Conservation (phyloP, 2,113 vertebrate species). For the Montifringilla adamsi region DNA sequence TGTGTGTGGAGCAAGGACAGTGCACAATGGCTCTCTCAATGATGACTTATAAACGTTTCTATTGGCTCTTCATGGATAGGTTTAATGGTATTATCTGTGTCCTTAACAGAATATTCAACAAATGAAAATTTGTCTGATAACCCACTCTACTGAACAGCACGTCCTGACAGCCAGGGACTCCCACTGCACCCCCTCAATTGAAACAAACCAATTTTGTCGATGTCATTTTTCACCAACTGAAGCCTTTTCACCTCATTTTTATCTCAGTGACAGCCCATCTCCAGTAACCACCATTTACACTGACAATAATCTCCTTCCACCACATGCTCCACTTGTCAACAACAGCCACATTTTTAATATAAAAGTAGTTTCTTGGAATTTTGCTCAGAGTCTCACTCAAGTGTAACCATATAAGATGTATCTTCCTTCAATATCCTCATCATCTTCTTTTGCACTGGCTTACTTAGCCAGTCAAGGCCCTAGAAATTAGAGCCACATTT, state of each 20-base stretch:
- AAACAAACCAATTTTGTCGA: slow-evolving; percentile 55
- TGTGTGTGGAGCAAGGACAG: not conserved
- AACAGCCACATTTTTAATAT: not conserved
- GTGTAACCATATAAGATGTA: not conserved
- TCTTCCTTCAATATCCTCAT: not conserved
- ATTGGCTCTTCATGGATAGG: not conserved
- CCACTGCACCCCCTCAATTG: not conserved
- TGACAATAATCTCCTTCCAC: slow-evolving; percentile 57
- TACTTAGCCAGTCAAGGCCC: not conserved
- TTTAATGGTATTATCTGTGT: not conserved
- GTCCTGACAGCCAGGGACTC: slow-evolving; percentile 36
- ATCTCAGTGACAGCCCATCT: slow-evolving; percentile 30
- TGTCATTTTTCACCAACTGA: slow-evolving; percentile 57
- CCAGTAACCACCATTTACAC: slow-evolving; percentile 52
- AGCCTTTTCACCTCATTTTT: slow-evolving; percentile 56
- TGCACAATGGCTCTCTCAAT: not conserved
- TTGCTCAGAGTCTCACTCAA: slow-evolving; percentile 22
- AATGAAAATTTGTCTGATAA: not conserved
- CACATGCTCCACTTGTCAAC: slow-evolving; percentile 60
- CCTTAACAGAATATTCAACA: slow-evolving; percentile 14
- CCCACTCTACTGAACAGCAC: not conserved
- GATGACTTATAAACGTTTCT: not conserved
- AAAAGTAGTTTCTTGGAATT: slow-evolving; percentile 34
- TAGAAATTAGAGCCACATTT: not conserved
- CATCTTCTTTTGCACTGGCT: not conserved